phyloP scores from a whole-genome alignment of 2,888 invertebrate species.

The Hecatera dysodea region DNA sequence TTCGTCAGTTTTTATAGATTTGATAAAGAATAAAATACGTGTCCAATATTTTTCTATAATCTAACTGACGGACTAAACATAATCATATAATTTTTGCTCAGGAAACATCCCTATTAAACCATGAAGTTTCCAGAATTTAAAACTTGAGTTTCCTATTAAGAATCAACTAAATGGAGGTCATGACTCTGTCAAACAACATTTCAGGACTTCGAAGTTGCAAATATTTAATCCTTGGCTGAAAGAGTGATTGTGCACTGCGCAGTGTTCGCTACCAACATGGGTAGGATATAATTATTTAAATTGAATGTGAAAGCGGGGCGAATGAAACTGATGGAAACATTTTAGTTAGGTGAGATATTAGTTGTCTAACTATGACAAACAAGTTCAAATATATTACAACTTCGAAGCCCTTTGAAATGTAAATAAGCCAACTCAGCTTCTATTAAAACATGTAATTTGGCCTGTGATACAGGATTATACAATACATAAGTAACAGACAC shows the following conservation, averaged over 20 bases:
- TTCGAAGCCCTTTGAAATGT: slow-evolving; percentile 29
- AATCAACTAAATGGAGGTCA: slow-evolving; percentile 26
- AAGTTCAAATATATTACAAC: too few relatives aligned
- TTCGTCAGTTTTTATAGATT: too few relatives aligned
- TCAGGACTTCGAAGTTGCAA: slow-evolving; percentile 14
- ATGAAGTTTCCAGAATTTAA: too few relatives aligned
- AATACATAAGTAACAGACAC: background rate
- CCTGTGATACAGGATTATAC: background rate
- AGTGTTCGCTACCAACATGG: background rate
- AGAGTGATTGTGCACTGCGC: background rate
- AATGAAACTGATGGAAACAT: background rate
- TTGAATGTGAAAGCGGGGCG: background rate
- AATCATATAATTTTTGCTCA: too few relatives aligned
- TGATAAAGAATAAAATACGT: too few relatives aligned
- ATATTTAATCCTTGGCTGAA: background rate
- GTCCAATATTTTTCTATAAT: too few relatives aligned
- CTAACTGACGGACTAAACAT: too few relatives aligned
- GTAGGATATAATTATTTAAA: background rate
- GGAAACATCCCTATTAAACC: too few relatives aligned
- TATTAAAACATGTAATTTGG: background rate
- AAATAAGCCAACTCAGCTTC: background rate
- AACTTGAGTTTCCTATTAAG: background rate
- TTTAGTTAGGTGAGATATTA: background rate
- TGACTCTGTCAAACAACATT: slow-evolving; percentile 14
- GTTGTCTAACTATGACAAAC: too few relatives aligned